Evolutionary conservation across 2,113 vertebrate genomes (phyloP).

Genomic region (Pedetes capensis): DNA sequence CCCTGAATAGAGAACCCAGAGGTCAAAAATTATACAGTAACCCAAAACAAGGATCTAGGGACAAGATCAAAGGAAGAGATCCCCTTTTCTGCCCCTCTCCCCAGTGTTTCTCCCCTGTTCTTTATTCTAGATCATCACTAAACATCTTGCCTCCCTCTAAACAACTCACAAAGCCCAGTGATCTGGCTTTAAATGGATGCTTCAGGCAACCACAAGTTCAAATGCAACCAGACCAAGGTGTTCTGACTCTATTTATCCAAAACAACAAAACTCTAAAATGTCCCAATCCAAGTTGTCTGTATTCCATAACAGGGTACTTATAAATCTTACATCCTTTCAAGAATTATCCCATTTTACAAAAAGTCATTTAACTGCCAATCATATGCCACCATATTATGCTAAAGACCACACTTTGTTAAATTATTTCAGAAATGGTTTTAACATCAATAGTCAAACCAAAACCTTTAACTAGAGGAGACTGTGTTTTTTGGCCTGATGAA

Average conservation of each 20-base stretch:
- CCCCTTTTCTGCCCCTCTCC: not conserved
- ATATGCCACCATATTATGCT: not conserved
- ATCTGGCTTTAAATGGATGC: not conserved
- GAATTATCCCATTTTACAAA: not conserved
- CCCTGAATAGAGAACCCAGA: not conserved
- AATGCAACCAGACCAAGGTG: not conserved
- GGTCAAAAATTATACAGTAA: not conserved
- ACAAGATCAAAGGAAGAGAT: not conserved
- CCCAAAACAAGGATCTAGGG: not conserved
- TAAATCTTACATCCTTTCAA: not conserved
- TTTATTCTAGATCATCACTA: not conserved
- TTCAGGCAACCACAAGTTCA: not conserved
- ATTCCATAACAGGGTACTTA: not conserved
- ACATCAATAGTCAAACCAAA: constrained; percentile 24
- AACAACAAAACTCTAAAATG: not conserved
- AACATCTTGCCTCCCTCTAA: not conserved
- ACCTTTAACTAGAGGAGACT: constrained; percentile 11
- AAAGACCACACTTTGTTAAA: not conserved
- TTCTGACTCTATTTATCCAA: not conserved
- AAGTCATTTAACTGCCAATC: not conserved
- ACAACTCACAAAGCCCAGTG: not conserved
- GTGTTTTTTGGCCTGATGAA: constrained; percentile 51
- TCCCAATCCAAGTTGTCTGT: not conserved
- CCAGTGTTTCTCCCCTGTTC: not conserved
- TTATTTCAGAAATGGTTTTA: constrained; percentile 54